Conservation (phyloP, 2,888 invertebrate species). For the Catocala nupta region DNA sequence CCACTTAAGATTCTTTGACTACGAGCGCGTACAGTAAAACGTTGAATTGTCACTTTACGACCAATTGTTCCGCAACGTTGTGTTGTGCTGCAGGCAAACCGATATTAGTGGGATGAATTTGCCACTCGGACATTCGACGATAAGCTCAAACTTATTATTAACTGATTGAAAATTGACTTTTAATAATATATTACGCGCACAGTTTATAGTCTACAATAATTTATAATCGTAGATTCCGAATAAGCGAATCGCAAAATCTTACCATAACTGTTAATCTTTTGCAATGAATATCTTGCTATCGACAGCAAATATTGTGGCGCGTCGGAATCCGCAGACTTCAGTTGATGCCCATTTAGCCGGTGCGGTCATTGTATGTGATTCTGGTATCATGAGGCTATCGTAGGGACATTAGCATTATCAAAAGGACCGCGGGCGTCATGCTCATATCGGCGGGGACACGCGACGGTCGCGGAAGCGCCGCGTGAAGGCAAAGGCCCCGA, state of each 20-base stretch:
- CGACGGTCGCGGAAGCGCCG: slow-evolving; percentile 80
- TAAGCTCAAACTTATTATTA: slow-evolving; percentile 42
- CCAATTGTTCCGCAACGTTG: slow-evolving; percentile 59
- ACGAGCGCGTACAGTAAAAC: slow-evolving; percentile 45
- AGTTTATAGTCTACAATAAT: slow-evolving; percentile 28
- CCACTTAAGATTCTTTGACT: slow-evolving; percentile 50
- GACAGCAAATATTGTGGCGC: slow-evolving; percentile 66
- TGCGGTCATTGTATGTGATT: slow-evolving; percentile 78
- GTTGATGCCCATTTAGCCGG: slow-evolving; percentile 76
- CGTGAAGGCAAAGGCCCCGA: slow-evolving; percentile 77
- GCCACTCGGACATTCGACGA: slow-evolving; percentile 48
- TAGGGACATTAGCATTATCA: slow-evolving; percentile 84
- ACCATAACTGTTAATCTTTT: slow-evolving; percentile 67
- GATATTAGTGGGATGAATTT: slow-evolving; percentile 60
- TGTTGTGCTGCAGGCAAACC: slow-evolving; percentile 44
- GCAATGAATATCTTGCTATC: slow-evolving; percentile 65
- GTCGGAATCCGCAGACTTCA: slow-evolving; percentile 66
- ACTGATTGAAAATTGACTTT: slow-evolving; percentile 30
- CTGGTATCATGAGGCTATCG: slow-evolving; percentile 77
- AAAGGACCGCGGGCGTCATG: slow-evolving; percentile 83
- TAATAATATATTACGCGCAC: slow-evolving; percentile 17
- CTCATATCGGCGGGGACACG: slow-evolving; percentile 80
- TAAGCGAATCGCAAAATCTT: slow-evolving; percentile 60
- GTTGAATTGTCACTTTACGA: slow-evolving; percentile 70
- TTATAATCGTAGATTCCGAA: slow-evolving; percentile 35